Base-by-base conservation (phyloP, 1,140 invertebrate species). In the Lasioglossum baleicum region DNA sequence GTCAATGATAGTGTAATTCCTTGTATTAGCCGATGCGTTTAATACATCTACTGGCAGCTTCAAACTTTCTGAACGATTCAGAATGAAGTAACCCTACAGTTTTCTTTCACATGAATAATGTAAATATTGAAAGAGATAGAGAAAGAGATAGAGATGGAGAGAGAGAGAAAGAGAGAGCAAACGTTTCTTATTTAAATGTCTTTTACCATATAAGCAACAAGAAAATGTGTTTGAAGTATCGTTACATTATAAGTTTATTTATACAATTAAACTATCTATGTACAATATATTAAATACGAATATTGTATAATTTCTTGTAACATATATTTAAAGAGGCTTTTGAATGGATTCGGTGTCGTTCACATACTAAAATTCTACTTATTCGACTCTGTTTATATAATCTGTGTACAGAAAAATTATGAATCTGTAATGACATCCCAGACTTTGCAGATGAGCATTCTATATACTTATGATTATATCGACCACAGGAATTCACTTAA, bases 241-340 rank as follows among this genome's bases (percentile, higher is more conserved):
- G 53, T 82, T 77, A 84, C 51, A 70, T 82, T 84, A 86, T 72
- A 87, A 79, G 75, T 85, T 85, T 75, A 80, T 83, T 85, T 87
- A 83, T 87, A 87, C 86, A 87, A 76, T 88, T 84, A 82, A 58
- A 40, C 80, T 87, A 87, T 77, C 75, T 87, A 87, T 87, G 81
- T 88, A 88, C 86, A 85, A 85, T 84, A 80, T 87, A 65, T 83
- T 48, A 75, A 26, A 82, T 84, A 81, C 42, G 78, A 87, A 83
- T 86, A 61, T 83, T 75, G 68, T 70, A 68, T 74, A 69, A 80
- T 42, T 76, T 76, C 48, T 71, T 84, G 31, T 63, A 85, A 85
- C 72, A 51, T 75, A 75, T 60, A 80, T 61, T 83, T 72, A 67
- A 83, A 81, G 81, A 82, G 68, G 61, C 26, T 78, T 35, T 60